Evolutionary conservation across 2,888 invertebrate genomes (phyloP), one percentile per base, ranked within the genome.

Genomic region (Cepaea hortensis): DNA sequence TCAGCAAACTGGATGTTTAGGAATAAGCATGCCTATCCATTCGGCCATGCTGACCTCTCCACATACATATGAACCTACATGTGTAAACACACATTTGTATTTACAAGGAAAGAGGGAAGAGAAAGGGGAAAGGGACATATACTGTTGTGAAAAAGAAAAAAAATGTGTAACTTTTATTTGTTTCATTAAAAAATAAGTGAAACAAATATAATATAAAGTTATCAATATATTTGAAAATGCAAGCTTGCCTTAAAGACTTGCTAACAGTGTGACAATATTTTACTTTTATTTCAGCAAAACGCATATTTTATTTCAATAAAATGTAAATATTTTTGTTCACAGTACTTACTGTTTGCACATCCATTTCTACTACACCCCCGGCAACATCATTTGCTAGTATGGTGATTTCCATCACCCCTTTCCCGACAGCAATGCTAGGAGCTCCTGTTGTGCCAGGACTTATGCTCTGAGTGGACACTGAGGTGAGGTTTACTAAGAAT

Each of bases 341-440:
- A 73, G 18, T 11, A 90, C 92, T 91, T 87, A 94, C 94, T 84
- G 91, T 92, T 48, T 87, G 90, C 15, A 93, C 93, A 89, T 93
- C 89, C 85, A 94, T 93, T 89, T 94, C 91, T 0, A 94, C 90
- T 70, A 93, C 87, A 9, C 94, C 94, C 50, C 92, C 89, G 6
- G 94, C 93, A 87, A 93, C 91, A 88, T 94, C 94, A 90, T 94
- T 94, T 90, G 93, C 93, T 23, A 89, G 85, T 7, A 94, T 94
- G 15, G 91, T 92, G 23, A 94, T 89, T 1, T 88, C 84, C 13
- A 91, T 89, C 11, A 92, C 88, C 84, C 91, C 91, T 13, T 92
- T 93, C 11, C 92, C 92, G 7, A 90, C 87, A 76, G 91, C 90
- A 61, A 94, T 90, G 87, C 93, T 93, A 35, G 94, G 94, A 81